Evolutionary conservation across 2,113 vertebrate species (phyloP).

Genomic region (Mionectes macconnelli): DNA sequence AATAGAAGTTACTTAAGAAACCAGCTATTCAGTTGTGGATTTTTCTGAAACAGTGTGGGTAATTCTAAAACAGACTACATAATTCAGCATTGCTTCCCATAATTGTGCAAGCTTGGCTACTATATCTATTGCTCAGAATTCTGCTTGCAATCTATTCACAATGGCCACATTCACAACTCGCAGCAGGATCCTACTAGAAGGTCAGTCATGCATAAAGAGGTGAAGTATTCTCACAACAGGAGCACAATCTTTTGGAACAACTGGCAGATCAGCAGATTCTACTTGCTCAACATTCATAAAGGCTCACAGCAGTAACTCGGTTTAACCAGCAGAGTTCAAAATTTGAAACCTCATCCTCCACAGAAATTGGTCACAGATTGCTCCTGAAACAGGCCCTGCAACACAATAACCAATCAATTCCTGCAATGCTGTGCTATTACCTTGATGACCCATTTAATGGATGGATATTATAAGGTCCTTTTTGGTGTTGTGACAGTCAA

Average conservation of each 20-base stretch:
- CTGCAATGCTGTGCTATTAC: not conserved
- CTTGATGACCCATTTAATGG: conserved; percentile 1
- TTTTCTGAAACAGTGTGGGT: not conserved
- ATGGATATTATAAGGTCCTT: not conserved
- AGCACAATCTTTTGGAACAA: conserved; percentile 5
- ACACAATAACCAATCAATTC: conserved; percentile 39
- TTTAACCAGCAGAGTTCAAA: conserved; percentile 35
- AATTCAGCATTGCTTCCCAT: not conserved
- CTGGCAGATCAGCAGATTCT: conserved; percentile 34
- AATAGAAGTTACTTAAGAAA: not conserved
- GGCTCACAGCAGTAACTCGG: conserved; percentile 34
- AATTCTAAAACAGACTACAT: not conserved
- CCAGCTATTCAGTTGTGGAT: not conserved
- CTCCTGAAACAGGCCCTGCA: not conserved
- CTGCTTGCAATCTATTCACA: not conserved
- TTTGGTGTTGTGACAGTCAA: not conserved
- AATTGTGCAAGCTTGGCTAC: not conserved
- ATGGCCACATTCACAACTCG: not conserved
- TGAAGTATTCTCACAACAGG: conserved; percentile 13
- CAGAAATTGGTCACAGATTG: conserved; percentile 18
- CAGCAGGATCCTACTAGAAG: not conserved
- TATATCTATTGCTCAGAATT: not conserved
- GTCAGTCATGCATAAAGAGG: conserved; percentile 1
- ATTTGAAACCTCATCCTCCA: not conserved
- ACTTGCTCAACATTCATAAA: conserved; percentile 27